Evolutionary conservation across 2,797 vertebrate genomes (phyloP), one percentile per base, ranked within the genome.

Genomic region (Spheniscus humboldti): DNA sequence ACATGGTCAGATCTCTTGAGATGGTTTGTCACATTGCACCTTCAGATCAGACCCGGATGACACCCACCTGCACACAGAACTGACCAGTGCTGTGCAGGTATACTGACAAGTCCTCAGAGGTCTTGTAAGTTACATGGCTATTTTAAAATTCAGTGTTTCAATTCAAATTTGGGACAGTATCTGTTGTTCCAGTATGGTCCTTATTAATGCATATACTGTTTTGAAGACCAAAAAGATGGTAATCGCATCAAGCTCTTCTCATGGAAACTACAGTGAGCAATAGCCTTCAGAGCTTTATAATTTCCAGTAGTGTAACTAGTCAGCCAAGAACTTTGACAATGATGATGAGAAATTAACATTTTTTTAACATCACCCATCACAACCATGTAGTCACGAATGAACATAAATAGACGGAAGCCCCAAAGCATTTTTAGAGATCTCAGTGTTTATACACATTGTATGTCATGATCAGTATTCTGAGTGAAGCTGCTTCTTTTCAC

Each of bases 401-500:
- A 37, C 0, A 3, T 11, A 55, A 57, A n/a, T 13, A 81, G 6
- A 31, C 6, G 50, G 35, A 68, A 20, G 5, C 2, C 4, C 5
- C 3, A 20, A 43, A 39, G 18, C 5, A 52, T 48, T 87, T 84
- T 85, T 41, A 67, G 15, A 69, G 8, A 45, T 24, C 5, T 78
- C 52, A 24, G 1, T 39, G 12, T 71, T 82, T 67, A 10, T 11
- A 20, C 11, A 27, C 7, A 4, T 15, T 45, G 3, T 30, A 22
- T 69, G 74, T 87, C 20, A 71, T 25, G 22, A 45, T 67, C 19
- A 27, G 9, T 16, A 45, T 64, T 82, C 35, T 82, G 7, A 85
- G 28, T n/a, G 45, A 85, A 55, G 10, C 2, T 31, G 4, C 25
- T 45, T 25, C 23, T 72, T 71, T 78, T 13, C n/a, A 6, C 11